These are phyloP conservation scores for Drosophila burlai DNA, from an alignment of 1,140 invertebrate species.

Conservation along the genomic window DNA sequence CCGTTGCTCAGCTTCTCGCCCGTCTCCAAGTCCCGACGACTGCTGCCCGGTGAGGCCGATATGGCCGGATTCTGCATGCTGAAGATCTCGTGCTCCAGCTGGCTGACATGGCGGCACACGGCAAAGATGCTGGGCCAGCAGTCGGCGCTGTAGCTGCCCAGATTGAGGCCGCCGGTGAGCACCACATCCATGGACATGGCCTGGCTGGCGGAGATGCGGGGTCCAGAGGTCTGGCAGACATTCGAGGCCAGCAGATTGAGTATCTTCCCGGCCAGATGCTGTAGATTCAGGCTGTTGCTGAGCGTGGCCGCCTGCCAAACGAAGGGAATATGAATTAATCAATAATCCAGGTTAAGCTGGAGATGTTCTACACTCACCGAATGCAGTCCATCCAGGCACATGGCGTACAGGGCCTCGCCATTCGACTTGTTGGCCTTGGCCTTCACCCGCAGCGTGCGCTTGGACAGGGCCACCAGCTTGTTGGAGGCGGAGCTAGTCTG, in stretches of 20 bases:
- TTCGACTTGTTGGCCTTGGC: slow-evolving; percentile 87
- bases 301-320: slow-evolving; percentile 88
- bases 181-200: slow-evolving; percentile 95
- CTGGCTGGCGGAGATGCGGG: slow-evolving; percentile 92
- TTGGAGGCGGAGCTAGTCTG: slow-evolving; percentile 85
- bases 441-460: slow-evolving; percentile 86
- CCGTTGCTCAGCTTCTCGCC: slow-evolving; percentile 79
- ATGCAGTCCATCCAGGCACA: slow-evolving; percentile 95
- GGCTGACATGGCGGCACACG: slow-evolving; percentile 95
- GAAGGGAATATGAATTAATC: not conserved
- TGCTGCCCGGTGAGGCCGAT: slow-evolving; percentile 84
- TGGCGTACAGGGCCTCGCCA: slow-evolving; percentile 91
- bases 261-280: slow-evolving; percentile 87
- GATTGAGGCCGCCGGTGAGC: slow-evolving; percentile 91
- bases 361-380: slow-evolving; percentile 89
- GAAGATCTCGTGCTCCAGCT: slow-evolving; percentile 94
- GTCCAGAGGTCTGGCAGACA: slow-evolving; percentile 86
- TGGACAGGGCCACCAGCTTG: slow-evolving; percentile 86
- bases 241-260: slow-evolving; percentile 82
- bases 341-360: too few species aligned
- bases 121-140: slow-evolving; percentile 97
- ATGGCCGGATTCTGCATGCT: slow-evolving; percentile 87
- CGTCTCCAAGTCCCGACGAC: slow-evolving; percentile 85
- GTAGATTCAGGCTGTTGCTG: slow-evolving; percentile 91
- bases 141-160: slow-evolving; percentile 95